Evolutionary conservation across 2,888 invertebrate genomes (phyloP).

Genomic region (Conops quadrifasciatus): DNA sequence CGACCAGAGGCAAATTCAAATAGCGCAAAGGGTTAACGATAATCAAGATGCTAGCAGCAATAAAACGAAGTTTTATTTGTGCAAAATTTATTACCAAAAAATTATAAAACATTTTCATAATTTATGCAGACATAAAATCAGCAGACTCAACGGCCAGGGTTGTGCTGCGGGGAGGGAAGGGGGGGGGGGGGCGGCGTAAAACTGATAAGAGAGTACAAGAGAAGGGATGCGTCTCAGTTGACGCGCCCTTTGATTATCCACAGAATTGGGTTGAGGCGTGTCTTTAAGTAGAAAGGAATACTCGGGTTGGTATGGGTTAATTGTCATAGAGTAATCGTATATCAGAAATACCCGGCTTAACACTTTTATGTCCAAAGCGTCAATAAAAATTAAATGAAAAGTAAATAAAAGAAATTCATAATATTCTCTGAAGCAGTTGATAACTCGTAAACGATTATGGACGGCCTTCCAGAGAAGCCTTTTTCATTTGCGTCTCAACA

Average conservation of each 20-base stretch:
- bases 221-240: no score
- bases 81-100: constrained; percentile 27
- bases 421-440: constrained; percentile 10
- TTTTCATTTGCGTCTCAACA: no score
- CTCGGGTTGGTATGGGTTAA: constrained; percentile 20
- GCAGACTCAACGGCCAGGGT: no score
- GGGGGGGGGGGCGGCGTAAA: not conserved
- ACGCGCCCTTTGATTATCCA: no score
- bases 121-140: constrained; percentile 24
- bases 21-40: constrained; percentile 7
- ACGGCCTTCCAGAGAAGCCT: not conserved
- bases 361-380: not conserved
- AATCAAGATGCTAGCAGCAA: constrained; percentile 11
- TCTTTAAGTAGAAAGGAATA: not conserved
- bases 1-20: not conserved
- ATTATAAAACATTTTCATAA: constrained; percentile 31
- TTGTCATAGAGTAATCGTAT: constrained; percentile 1
- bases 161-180: not conserved
- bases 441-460: not conserved
- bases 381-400: constrained; percentile 8
- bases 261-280: not conserved
- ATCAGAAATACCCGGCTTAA: not conserved
- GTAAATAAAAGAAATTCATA: constrained; percentile 10
- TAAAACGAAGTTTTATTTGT: constrained; percentile 24
- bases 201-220: no score